Evolutionary conservation across 2,888 invertebrate genomes (phyloP).

Genomic region (Tanytarsus gracilentus): DNA sequence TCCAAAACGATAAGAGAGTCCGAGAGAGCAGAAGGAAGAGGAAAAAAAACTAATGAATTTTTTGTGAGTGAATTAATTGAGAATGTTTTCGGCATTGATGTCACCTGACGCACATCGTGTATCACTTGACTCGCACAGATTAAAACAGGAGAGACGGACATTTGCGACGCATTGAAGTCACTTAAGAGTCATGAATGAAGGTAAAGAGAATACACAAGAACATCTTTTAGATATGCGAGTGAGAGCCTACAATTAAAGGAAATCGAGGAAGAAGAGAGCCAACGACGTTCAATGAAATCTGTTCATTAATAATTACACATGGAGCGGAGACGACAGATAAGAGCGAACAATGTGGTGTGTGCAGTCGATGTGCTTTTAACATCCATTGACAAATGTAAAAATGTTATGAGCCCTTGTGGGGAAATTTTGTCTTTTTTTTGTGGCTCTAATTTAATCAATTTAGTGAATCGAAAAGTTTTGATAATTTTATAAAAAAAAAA

Average conservation of each 20-base stretch:
- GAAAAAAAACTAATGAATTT: constrained; percentile 6
- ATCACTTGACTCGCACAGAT: no score
- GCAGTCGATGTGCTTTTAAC: background rate
- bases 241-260: constrained; percentile 6
- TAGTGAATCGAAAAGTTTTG: no score
- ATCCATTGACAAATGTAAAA: constrained; percentile 15
- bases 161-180: no score
- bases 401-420: no score
- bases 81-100: background rate
- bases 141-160: no score
- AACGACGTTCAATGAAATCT: constrained; percentile 10
- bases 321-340: background rate
- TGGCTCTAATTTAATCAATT: no score
- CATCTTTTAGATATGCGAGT: constrained; percentile 2
- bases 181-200: constrained; percentile 14
- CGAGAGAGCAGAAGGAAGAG: background rate
- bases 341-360: background rate
- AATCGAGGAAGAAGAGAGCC: background rate
- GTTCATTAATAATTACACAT: constrained; percentile 18
- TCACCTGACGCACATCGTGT: no score
- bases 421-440: no score
- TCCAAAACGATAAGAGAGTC: background rate
- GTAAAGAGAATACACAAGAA: background rate
- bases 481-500: no score
- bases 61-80: background rate